Evolutionary conservation across 1,140 invertebrate species (phyloP), one percentile per base, ranked within the genome.

Genomic region (Pseudomyrmex flavicornis): DNA sequence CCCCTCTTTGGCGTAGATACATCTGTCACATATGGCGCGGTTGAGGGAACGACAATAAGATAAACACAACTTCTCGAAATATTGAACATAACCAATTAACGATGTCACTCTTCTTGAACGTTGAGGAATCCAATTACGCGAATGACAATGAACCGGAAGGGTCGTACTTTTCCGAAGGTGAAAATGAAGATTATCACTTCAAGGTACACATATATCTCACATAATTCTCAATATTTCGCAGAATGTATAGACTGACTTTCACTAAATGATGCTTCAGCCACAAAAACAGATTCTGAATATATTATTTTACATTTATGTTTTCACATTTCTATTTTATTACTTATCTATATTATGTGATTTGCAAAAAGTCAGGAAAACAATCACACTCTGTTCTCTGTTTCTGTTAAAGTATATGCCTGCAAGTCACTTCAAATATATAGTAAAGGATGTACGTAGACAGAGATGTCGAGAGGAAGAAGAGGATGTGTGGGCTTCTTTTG

Each of bases 141-240:
- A 92, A 84, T 35, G 90, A 90, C 73, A 83, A 92, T 61, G 85
- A 88, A 65, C 89, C 72, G 65, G 88, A 91, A 56, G 74, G 87
- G 70, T 72, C 89, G 13, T 83, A 86, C 2, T 69, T 90, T 75
- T 85, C 90, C 22, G 88, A 90, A 15, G 82, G 88, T 48, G 89
- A 91, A 44, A 86, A 90, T 62, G 89, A 93, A 44, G 91, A 93
- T 61, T 93, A 92, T 85, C 85, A 93, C 85, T 93, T 94, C 87
- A 93, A 94, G 92, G 93, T 94, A 91, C 84, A 73, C 0, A 35
- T 35, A 5, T 35, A 35, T 35, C 35, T 35, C 5, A 35, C 35
- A 35, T 35, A 35, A 35, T 35, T 35, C 35, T 35, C 35, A 35
- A 35, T 35, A 7, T 35, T 35, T 35, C 5, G 35, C 5, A 35